Conservation (phyloP, 2,113 vertebrate genomes). For the Heterocephalus glaber region DNA sequence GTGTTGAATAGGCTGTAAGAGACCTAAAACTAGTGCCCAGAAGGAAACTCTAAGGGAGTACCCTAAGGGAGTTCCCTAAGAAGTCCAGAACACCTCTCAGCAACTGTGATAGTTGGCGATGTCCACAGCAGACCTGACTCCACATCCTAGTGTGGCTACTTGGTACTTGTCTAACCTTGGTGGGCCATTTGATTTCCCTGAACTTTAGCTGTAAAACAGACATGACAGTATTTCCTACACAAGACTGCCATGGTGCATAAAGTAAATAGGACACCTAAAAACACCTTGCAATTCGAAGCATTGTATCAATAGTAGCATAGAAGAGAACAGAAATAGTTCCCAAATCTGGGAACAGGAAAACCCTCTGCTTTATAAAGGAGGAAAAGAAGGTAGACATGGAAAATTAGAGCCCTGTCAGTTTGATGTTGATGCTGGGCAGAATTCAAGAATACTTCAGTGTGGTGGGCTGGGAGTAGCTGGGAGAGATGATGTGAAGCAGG, state of each 20-base stretch:
- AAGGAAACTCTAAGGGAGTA: not conserved
- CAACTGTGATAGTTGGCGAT: rapidly evolving
- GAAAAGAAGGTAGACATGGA: not conserved
- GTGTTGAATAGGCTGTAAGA: not conserved
- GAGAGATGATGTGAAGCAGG: not conserved
- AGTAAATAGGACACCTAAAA: not conserved
- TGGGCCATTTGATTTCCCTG: not conserved
- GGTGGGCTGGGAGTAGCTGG: not conserved
- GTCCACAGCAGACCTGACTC: not conserved
- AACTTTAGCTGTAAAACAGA: not conserved
- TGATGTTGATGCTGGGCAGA: not conserved
- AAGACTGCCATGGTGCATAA: not conserved
- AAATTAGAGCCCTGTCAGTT: not conserved
- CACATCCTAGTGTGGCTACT: not conserved
- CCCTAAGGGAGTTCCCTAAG: not conserved
- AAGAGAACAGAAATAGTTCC: not conserved
- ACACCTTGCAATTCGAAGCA: not conserved
- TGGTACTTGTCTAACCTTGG: not conserved
- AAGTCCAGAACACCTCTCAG: not conserved
- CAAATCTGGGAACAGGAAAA: not conserved
- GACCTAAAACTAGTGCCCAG: not conserved
- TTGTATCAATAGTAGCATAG: not conserved
- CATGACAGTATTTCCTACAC: not conserved
- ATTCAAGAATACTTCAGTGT: not conserved
- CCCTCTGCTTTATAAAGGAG: not conserved